Conservation (phyloP, 2,113 vertebrate species). For the Collichthys lucidus region DNA sequence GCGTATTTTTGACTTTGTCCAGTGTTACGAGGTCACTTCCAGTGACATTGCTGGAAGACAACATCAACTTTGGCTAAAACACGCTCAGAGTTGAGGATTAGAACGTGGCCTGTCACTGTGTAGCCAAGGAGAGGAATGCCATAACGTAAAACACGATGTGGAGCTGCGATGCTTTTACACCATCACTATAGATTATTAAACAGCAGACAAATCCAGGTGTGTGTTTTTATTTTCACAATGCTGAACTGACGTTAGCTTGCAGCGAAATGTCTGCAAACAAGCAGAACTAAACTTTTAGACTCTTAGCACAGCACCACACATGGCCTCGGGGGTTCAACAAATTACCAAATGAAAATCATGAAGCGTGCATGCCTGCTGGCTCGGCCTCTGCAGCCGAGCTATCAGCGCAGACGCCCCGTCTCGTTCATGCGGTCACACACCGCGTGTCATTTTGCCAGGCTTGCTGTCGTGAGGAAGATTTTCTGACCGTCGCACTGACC, state of each 20-base stretch:
- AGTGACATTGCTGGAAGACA: conserved; percentile 6
- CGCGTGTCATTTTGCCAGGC: background rate
- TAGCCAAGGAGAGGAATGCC: background rate
- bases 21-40: background rate
- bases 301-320: background rate
- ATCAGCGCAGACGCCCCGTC: background rate
- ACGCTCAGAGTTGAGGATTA: background rate
- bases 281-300: background rate
- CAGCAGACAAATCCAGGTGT: background rate
- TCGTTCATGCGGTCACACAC: conserved; percentile 14
- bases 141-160: background rate
- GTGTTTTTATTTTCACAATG: background rate
- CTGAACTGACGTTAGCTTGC: background rate
- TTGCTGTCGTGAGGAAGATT: background rate
- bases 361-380: background rate
- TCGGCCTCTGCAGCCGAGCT: background rate
- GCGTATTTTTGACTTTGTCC: conserved; percentile 12
- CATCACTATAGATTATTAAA: background rate
- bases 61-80: background rate
- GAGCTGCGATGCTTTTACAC: background rate
- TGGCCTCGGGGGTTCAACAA: background rate
- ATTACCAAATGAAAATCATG: background rate
- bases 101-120: background rate
- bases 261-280: background rate
- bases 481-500: background rate